Conservation (phyloP, 2,888 invertebrate genomes). For the Nomada fucata region DNA sequence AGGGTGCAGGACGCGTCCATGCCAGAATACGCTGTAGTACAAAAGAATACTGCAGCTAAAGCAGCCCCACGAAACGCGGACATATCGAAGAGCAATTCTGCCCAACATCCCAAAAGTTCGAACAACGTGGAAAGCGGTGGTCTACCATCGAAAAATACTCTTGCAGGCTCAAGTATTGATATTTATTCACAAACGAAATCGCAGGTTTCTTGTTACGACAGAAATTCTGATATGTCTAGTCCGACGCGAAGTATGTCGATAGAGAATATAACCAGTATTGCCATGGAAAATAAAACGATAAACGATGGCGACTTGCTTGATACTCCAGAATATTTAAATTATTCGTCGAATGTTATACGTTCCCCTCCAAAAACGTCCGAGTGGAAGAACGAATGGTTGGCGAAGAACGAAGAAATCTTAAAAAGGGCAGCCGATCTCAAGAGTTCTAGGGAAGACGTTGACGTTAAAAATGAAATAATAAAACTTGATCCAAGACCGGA, state of each 20-base stretch:
- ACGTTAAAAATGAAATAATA: conserved; percentile 68
- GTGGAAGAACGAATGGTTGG: conserved; percentile 82
- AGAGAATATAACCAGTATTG: conserved; percentile 68
- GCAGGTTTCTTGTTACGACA: conserved; percentile 63
- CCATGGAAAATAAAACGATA: conserved; percentile 54
- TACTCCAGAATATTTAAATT: conserved; percentile 72
- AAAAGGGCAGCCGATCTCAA: conserved; percentile 76
- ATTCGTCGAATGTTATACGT: conserved; percentile 72
- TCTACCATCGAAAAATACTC: conserved; percentile 51
- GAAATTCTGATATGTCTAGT: conserved; percentile 71
- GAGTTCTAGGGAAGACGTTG: conserved; percentile 67
- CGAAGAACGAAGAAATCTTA: conserved; percentile 80
- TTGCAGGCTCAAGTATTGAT: conserved; percentile 62
- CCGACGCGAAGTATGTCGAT: conserved; percentile 73
- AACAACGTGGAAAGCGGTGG: conserved; percentile 45
- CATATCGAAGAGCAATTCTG: conserved; percentile 42
- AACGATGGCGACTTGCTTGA: conserved; percentile 73
- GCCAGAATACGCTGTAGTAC: conserved; percentile 81
- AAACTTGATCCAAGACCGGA: conserved; percentile 78
- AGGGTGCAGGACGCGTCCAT: conserved; percentile 56
- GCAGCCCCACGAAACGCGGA: conserved; percentile 53
- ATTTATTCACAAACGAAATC: conserved; percentile 68
- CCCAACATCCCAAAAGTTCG: conserved; percentile 43
- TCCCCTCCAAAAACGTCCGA: conserved; percentile 81
- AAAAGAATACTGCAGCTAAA: conserved; percentile 74